A percentile compares a stretch with the other conserved stretches of the same genome.
Conservation (phyloP, 2,113 vertebrate genomes). For the Danio rerio region GRCz12tu NC_133195.1:48240501-48241000, state of each 20-base stretch:
- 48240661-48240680: neutral
- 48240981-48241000: too few relatives aligned
- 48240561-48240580: constrained; percentile 25
- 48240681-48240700: neutral
- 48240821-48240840: too few relatives aligned
- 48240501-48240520: constrained; percentile 40
- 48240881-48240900: neutral
- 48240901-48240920: neutral
- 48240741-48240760: too few relatives aligned
- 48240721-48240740: neutral
- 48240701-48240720: too few relatives aligned
- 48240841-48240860: neutral
- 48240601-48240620: constrained; percentile 10
- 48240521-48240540: constrained; percentile 36
- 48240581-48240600: constrained; percentile 14
- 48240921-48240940: too few relatives aligned
- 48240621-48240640: constrained; percentile 5
- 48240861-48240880: neutral
- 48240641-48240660: neutral
- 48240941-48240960: too few relatives aligned
- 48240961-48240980: too few relatives aligned
- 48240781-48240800: too few relatives aligned
- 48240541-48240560: constrained; percentile 24
- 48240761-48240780: too few relatives aligned
- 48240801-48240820: too few relatives aligned